These are phyloP conservation scores for Petrocephalus sullivani DNA, from an alignment of 2,797 vertebrate genomes.

Conservation along the genomic window DNA sequence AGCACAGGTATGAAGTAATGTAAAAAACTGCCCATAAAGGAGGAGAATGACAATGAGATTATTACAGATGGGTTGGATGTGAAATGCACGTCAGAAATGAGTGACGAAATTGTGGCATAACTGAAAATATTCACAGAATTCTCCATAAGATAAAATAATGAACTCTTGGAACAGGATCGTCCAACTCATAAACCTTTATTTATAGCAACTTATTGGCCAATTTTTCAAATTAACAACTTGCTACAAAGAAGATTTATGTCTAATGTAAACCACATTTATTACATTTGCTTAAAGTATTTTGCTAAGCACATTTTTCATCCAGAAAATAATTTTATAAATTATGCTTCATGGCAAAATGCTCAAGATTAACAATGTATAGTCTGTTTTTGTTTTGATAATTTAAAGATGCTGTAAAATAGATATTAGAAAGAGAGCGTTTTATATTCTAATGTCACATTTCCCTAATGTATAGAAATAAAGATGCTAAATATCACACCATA, in stretches of 20 bases:
- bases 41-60: neutral
- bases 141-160: slow-evolving; percentile 65
- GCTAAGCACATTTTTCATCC: slow-evolving; percentile 84
- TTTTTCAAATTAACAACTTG: slow-evolving; percentile 99
- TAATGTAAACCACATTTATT: slow-evolving; percentile 90
- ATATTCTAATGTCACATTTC: slow-evolving; percentile 94
- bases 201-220: slow-evolving; percentile 98
- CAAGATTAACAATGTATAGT: slow-evolving; percentile 94
- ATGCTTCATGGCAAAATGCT: slow-evolving; percentile 90
- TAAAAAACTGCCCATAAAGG: neutral
- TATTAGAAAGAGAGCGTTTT: slow-evolving; percentile 91
- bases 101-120: slow-evolving; percentile 31
- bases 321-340: slow-evolving; percentile 88
- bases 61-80: neutral
- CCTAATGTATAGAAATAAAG: slow-evolving; percentile 87
- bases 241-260: slow-evolving; percentile 90
- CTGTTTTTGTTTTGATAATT: slow-evolving; percentile 94
- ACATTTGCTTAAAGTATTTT: slow-evolving; percentile 97
- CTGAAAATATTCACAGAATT: slow-evolving; percentile 55
- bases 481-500: slow-evolving; percentile 83
- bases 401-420: slow-evolving; percentile 85
- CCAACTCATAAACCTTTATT: slow-evolving; percentile 99
- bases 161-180: slow-evolving; percentile 78
- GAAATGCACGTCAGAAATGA: neutral
- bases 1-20: neutral